Evolutionary conservation across 2,888 invertebrate genomes (phyloP), one percentile per base, ranked within the genome.

Genomic region (Craniophora ligustri): DNA sequence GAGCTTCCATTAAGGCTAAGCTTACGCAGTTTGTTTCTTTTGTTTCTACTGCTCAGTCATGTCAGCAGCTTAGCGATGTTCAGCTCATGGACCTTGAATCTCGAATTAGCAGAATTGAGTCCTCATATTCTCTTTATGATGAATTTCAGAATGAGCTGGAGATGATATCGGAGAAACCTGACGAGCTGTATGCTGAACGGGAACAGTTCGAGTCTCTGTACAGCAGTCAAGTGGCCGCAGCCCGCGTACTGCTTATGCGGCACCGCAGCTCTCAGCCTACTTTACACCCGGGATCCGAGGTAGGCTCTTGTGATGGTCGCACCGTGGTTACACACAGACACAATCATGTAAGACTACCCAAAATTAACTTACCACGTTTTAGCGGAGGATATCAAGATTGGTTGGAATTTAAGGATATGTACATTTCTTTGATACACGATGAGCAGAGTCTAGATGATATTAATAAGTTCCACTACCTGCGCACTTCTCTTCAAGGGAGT

Each of bases 361-460:
- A 34, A 34, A 34, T 34, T 4, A 34, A 34, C 14, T 34, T 34
- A 16, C 34, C 34, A 16, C 34, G 18, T 18, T 34, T 34, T 10
- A 11, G 34, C 11, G 34, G 34, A 4, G 34, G 34, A 16, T 34
- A 34, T 34, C n/a, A 34, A 3, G 18, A 34, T n/a, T 34, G 34
- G 34, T 34, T 34, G 14, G 34, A 34, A 32, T 34, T 34, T 34
- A 34, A 34, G 5, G 34, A 34, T 34, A 34, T 34, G 15, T 34
- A 34, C 18, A 3, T 34, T 10, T 34, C 34, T 34, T 11, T 34
- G 8, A 34, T 34, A 15, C 34, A 34, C 18, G 6, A 11, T 10
- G 34, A 18, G 11, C 8, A 34, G 3, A 34, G 34, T 10, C 14
- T 34, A 10, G 18, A 34, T 18, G 18, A 34, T 23, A 23, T 23